Evolutionary conservation across 2,113 vertebrate species (phyloP).

Genomic region (Athene noctua): DNA sequence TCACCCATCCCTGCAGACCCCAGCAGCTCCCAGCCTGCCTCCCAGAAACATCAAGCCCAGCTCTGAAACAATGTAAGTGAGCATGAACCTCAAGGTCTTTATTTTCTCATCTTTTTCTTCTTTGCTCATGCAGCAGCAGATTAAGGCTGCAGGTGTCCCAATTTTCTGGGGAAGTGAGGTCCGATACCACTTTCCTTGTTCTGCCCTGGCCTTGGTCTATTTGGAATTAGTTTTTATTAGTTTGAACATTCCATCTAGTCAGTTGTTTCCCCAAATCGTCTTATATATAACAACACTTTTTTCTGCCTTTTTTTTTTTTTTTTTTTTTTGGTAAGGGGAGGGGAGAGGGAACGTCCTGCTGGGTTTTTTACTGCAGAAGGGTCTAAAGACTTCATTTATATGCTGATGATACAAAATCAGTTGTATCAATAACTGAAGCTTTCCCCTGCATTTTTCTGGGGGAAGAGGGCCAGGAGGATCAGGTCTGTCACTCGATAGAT

Average conservation of each 20-base stretch:
- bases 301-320: not conserved
- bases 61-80: conserved; percentile 65
- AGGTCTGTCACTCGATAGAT: not conserved
- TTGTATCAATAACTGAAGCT: not conserved
- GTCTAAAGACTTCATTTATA: not conserved
- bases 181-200: not conserved
- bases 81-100: not conserved
- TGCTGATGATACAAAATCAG: not conserved
- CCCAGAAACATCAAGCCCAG: conserved; percentile 76
- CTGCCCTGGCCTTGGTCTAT: not conserved
- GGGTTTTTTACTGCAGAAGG: fast-evolving
- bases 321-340: not conserved
- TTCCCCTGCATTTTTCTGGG: not conserved
- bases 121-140: not conserved
- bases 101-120: not conserved
- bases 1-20: not conserved
- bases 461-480: not conserved
- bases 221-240: not conserved
- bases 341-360: fast-evolving
- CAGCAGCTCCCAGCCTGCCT: conserved; percentile 78
- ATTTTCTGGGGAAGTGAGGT: not conserved
- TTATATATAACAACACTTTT: not conserved
- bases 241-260: not conserved
- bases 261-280: not conserved
- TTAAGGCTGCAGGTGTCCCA: not conserved